Evolutionary conservation across 2,113 vertebrate genomes (phyloP), one percentile per base, ranked within the genome.

Genomic region (Pantherophis guttatus): DNA sequence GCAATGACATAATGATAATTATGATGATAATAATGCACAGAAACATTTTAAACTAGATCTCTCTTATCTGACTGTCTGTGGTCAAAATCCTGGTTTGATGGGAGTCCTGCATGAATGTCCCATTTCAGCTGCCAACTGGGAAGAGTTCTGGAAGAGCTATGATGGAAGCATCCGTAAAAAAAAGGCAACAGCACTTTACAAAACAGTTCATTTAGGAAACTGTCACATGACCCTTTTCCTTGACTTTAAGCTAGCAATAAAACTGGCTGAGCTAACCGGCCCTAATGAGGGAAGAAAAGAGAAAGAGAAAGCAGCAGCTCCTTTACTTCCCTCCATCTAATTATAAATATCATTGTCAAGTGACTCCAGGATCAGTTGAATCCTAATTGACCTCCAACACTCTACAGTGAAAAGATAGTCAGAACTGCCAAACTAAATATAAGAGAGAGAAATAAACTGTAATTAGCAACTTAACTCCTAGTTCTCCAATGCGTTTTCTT

Each of bases 191-290:
- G 21, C 53, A 92, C 95, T 97, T 96, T 95, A 58, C 89, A 94
- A 96, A 96, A 93, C 81, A 95, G 95, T 95, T 96, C 50, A 94
- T 96, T 96, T 95, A 90, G 59, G 93, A 96, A 96, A 95, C 50
- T 93, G 94, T 93, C 95, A 96, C 94, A 93, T 94, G 95, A 95
- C 95, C 96, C 95, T 94, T 95, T 91, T 29, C 95, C 95, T 92
- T 96, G 96, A 91, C 96, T 97, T 97, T 95, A 97, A 97, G 95
- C 95, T 95, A 96, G 96, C 96, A 96, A 96, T 94, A 94, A 97
- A 96, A 96, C 62, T 95, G 95, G 81, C 93, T 81, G 54, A 89
- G 59, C 87, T 92, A 95, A 90, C 58, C 89, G 95, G 93, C 87
- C 91, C 90, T 97, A 96, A 96, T 96, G 95, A 97, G 96, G 91